phyloP scores from a whole-genome alignment of 2,888 invertebrate species.

The Tenthredo scrophulariae region DNA sequence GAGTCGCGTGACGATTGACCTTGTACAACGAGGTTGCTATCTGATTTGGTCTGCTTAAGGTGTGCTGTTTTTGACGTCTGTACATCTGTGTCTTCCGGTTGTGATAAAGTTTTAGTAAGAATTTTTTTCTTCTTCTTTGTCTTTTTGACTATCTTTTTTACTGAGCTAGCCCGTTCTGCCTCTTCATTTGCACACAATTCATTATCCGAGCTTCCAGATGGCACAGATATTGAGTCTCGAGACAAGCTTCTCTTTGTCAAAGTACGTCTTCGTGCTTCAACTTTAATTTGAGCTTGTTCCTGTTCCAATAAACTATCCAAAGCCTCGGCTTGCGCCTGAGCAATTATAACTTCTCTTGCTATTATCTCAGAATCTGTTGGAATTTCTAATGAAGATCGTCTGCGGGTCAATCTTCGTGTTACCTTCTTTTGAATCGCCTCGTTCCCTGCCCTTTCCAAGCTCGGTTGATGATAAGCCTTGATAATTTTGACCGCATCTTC shows the following conservation, averaged over 20 bases:
- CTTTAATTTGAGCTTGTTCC: slow-evolving; percentile 75
- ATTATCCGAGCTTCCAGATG: not conserved
- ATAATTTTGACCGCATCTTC: slow-evolving; percentile 54
- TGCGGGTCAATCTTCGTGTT: slow-evolving; percentile 72
- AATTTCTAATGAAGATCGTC: slow-evolving; percentile 73
- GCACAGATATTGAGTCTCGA: not conserved
- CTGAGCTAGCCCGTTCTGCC: slow-evolving; percentile 25
- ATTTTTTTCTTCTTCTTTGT: slow-evolving; percentile 66
- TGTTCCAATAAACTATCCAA: slow-evolving; percentile 74
- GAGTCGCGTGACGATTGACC: slow-evolving; percentile 10
- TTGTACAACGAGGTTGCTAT: slow-evolving; percentile 34
- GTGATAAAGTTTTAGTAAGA: slow-evolving; percentile 60
- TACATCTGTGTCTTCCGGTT: slow-evolving; percentile 49
- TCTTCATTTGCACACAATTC: slow-evolving; percentile 37
- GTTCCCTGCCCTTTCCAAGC: slow-evolving; percentile 61
- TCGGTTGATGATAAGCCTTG: slow-evolving; percentile 66
- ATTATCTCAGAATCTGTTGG: slow-evolving; percentile 71
- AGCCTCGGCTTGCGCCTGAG: slow-evolving; percentile 74
- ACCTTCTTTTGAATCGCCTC: slow-evolving; percentile 69
- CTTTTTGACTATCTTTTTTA: slow-evolving; percentile 62
- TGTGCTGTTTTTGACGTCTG: not conserved
- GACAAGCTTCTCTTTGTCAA: slow-evolving; percentile 60
- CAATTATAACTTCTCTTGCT: slow-evolving; percentile 70
- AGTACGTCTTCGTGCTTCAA: slow-evolving; percentile 69
- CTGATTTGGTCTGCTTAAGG: slow-evolving; percentile 31